Conservation (phyloP, 2,797 vertebrate genomes). For the Neostethus bicornis region DNA sequence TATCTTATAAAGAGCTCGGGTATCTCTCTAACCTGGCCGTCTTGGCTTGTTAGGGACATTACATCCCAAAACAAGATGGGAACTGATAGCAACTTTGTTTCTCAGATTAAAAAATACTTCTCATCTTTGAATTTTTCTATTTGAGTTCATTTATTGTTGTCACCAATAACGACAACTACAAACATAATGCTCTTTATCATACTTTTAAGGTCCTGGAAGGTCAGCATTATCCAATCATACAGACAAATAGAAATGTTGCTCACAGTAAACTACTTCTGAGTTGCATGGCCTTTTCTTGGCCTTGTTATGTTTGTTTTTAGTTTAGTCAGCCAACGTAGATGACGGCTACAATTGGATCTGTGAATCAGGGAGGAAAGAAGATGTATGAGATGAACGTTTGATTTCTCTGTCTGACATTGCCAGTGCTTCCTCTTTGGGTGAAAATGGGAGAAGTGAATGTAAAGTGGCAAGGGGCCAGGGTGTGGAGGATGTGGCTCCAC, state of each 20-base stretch:
- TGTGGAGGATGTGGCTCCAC: conserved; percentile 53
- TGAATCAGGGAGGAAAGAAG: conserved; percentile 20
- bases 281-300: neutral
- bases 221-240: too few species aligned
- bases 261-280: neutral
- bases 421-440: conserved; percentile 61
- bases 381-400: conserved; percentile 15
- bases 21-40: too few species aligned
- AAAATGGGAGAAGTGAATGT: conserved; percentile 75
- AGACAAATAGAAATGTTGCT: neutral
- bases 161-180: too few species aligned
- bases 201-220: too few species aligned
- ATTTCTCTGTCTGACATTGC: conserved; percentile 34
- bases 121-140: too few species aligned
- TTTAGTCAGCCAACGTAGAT: neutral
- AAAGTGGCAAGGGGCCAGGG: conserved; percentile 46
- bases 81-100: too few species aligned
- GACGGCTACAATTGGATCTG: neutral
- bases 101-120: too few species aligned
- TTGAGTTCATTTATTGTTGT: too few species aligned
- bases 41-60: too few species aligned
- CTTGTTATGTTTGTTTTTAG: neutral
- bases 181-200: too few species aligned
- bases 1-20: too few species aligned
- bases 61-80: too few species aligned